These are phyloP conservation scores for Lamellibrachia satsuma DNA, from an alignment of 2,888 invertebrate genomes.

Conservation along the genomic window DNA sequence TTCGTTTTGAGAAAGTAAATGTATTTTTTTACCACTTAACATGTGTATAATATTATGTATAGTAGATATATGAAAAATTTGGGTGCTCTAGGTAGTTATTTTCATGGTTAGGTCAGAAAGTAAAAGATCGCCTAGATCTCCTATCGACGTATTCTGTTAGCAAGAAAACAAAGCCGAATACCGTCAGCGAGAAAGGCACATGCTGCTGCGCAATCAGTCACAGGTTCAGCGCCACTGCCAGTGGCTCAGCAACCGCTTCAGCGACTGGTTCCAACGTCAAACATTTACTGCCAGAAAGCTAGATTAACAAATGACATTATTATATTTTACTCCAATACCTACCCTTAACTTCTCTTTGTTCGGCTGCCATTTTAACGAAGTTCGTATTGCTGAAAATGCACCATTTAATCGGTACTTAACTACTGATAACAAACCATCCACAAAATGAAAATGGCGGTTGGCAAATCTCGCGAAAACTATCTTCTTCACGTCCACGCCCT, in stretches of 20 bases:
- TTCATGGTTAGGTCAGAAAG: too few relatives aligned
- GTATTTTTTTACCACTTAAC: too few relatives aligned
- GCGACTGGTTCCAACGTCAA: too few relatives aligned
- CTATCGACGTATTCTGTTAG: background rate
- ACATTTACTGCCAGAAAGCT: background rate
- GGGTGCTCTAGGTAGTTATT: too few relatives aligned
- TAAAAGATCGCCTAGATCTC: background rate
- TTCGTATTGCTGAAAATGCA: background rate
- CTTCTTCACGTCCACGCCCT: background rate
- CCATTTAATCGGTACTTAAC: background rate
- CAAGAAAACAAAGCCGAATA: background rate
- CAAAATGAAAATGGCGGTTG: constrained; percentile 1
- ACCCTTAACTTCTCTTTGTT: constrained; percentile 17
- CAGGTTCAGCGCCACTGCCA: background rate
- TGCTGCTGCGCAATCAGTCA: background rate
- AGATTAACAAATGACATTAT: background rate
- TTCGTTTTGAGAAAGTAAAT: too few relatives aligned
- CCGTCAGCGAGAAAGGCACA: background rate
- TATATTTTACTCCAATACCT: background rate
- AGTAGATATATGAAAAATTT: too few relatives aligned
- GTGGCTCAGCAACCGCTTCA: background rate
- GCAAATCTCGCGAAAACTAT: constrained; percentile 1
- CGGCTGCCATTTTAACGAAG: constrained; percentile 9
- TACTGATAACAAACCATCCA: constrained; percentile 3
- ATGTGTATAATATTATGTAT: too few relatives aligned